phyloP scores from a whole-genome alignment of 2,113 vertebrate genomes.

The Pseudolaguvia tuberculata region DNA sequence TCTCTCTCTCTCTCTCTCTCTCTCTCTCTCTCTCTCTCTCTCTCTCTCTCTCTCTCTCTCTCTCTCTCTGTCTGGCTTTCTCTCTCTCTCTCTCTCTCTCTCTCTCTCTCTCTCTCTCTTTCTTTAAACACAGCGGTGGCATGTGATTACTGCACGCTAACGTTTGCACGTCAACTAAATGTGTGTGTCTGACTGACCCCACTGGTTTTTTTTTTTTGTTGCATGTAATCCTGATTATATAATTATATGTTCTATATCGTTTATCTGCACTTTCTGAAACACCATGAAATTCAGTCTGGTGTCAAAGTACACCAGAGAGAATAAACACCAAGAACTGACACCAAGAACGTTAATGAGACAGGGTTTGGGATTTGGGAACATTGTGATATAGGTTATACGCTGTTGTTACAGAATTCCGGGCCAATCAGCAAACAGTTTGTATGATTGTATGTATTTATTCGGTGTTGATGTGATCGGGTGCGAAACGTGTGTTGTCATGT shows the following conservation, averaged over 20 bases:
- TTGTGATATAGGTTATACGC: too few relatives aligned
- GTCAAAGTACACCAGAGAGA: slow-evolving; percentile 48
- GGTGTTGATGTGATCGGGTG: too few relatives aligned
- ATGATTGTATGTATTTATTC: too few relatives aligned
- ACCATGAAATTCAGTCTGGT: slow-evolving; percentile 57
- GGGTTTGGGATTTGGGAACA: background rate
- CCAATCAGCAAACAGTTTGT: background rate
- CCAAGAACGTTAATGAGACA: background rate
- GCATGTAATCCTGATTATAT: slow-evolving; percentile 57
- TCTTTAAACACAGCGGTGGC: slow-evolving; percentile 6
- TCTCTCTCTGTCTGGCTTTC: too few relatives aligned
- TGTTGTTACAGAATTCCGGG: background rate
- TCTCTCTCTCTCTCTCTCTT: too few relatives aligned
- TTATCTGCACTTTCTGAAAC: slow-evolving; percentile 53
- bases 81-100: too few relatives aligned
- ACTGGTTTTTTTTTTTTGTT: slow-evolving; percentile 62
- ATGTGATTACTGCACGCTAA: slow-evolving; percentile 9
- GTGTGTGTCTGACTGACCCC: background rate
- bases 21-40: too few relatives aligned
- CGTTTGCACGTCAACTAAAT: background rate
- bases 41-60: too few relatives aligned
- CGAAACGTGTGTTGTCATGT: too few relatives aligned
- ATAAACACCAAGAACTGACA: too few relatives aligned
- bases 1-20: too few relatives aligned
- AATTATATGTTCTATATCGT: slow-evolving; percentile 64